Evolutionary conservation across 2,113 vertebrate species (phyloP).

Genomic region (Psophia crepitans): DNA sequence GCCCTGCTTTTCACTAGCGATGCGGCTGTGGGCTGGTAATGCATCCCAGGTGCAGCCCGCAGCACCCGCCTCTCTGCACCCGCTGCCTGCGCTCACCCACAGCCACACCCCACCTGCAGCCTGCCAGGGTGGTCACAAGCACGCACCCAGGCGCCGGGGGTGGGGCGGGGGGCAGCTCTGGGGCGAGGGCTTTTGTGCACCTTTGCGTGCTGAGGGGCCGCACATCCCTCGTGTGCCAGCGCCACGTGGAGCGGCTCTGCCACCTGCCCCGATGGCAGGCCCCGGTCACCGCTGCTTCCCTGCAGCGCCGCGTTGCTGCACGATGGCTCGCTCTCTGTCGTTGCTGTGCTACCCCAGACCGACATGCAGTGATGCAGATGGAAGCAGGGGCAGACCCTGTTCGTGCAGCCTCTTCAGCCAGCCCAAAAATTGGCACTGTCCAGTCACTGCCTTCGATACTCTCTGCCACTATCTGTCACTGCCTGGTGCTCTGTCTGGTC

Average conservation of each 20-base stretch:
- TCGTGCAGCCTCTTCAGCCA: neutral
- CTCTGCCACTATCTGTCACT: neutral
- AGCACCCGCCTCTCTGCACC: neutral
- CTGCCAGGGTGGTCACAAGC: no score
- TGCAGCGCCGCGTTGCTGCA: neutral
- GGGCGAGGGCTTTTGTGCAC: rapidly evolving
- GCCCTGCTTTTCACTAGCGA: neutral
- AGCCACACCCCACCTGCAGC: neutral
- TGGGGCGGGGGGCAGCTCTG: neutral
- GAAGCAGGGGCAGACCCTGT: neutral
- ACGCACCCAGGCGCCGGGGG: neutral
- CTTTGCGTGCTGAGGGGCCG: neutral
- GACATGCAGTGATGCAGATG: neutral
- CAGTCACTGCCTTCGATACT: rapidly evolving
- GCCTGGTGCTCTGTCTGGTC: no score
- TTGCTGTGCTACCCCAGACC: neutral
- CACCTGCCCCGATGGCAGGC: rapidly evolving
- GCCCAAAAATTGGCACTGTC: neutral
- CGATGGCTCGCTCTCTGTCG: neutral
- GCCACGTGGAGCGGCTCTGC: rapidly evolving
- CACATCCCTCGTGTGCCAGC: neutral
- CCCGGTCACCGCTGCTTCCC: no score
- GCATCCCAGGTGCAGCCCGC: neutral
- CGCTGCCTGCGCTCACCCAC: no score
- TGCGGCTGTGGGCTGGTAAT: neutral